These are phyloP conservation scores for Valencia hispanica DNA, from an alignment of 2,797 vertebrate species.

Conservation along the genomic window DNA sequence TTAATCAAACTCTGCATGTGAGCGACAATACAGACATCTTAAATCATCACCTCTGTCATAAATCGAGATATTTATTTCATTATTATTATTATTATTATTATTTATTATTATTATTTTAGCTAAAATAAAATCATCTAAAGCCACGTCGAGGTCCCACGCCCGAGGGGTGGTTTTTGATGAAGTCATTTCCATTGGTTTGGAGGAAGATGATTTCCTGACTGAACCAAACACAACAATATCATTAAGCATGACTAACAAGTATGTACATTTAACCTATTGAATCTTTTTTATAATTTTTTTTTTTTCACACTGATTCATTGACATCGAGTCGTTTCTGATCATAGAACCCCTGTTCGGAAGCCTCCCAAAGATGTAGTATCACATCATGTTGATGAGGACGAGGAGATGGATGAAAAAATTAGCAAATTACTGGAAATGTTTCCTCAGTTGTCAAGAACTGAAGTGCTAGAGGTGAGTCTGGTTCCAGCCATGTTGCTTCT, in stretches of 20 bases:
- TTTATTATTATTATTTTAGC: too few species aligned
- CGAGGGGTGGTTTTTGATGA: constrained; percentile 75
- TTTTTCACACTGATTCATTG: not conserved
- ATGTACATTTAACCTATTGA: constrained; percentile 14
- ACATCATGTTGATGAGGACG: constrained; percentile 63
- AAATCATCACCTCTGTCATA: not conserved
- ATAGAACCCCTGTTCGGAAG: constrained; percentile 47
- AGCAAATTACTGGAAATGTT: constrained; percentile 84
- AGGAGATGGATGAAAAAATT: constrained; percentile 75
- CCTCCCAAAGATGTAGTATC: constrained; percentile 1
- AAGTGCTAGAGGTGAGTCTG: constrained; percentile 80
- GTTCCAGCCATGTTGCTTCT: not conserved
- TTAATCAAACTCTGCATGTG: not conserved
- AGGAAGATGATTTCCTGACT: constrained; percentile 53
- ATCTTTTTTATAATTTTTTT: too few species aligned
- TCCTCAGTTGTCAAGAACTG: constrained; percentile 80
- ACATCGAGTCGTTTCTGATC: not conserved
- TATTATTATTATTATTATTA: too few species aligned
- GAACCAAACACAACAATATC: constrained; percentile 49
- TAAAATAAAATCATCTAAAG: constrained; percentile 47
- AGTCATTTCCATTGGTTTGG: constrained; percentile 44
- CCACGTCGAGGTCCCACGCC: constrained; percentile 46
- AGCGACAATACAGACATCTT: not conserved
- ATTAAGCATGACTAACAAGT: constrained; percentile 51
- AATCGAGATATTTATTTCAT: too few species aligned